Evolutionary conservation across 2,888 invertebrate genomes (phyloP).

Genomic region (Drosophila pegasa): DNA sequence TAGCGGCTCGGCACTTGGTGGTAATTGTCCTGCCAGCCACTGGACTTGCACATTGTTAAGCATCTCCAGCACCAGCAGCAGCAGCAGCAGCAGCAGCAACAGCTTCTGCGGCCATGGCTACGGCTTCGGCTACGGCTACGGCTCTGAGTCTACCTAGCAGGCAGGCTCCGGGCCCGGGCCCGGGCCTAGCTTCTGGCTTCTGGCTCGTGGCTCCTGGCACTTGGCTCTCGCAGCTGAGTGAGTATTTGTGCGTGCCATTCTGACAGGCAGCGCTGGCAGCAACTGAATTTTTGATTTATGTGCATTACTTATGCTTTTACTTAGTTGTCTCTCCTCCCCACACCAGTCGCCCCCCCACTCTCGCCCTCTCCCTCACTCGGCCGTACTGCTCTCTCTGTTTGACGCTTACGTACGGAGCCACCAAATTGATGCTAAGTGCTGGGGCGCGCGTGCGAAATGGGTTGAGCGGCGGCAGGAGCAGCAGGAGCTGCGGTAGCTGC

Average conservation of each 20-base stretch:
- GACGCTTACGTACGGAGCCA: slow-evolving; percentile 66
- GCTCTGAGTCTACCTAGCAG: not conserved
- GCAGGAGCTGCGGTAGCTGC: slow-evolving; percentile 10
- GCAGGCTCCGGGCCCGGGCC: slow-evolving; percentile 1
- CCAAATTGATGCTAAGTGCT: slow-evolving; percentile 79
- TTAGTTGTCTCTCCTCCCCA: slow-evolving; percentile 64
- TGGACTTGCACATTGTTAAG: slow-evolving; percentile 70
- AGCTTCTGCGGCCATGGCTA: too few species aligned
- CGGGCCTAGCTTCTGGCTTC: not conserved
- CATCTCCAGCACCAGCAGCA: slow-evolving; percentile 53
- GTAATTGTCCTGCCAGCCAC: slow-evolving; percentile 70
- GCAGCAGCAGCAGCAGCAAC: slow-evolving; percentile 33
- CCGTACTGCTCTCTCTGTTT: slow-evolving; percentile 41
- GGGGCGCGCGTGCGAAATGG: slow-evolving; percentile 78
- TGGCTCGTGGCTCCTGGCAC: not conserved
- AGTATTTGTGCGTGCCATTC: slow-evolving; percentile 79
- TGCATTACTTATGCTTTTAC: slow-evolving; percentile 82
- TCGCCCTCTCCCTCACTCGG: not conserved
- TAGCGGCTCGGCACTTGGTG: slow-evolving; percentile 58
- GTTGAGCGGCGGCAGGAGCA: slow-evolving; percentile 46
- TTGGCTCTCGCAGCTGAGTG: slow-evolving; percentile 53
- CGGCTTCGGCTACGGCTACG: slow-evolving; percentile 9
- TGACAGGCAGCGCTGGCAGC: slow-evolving; percentile 74
- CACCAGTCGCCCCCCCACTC: not conserved
- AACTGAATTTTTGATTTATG: slow-evolving; percentile 84